A percentile compares a stretch with the other conserved stretches of the same genome.
Evolutionary conservation across 2,888 invertebrate species (phyloP).

Genomic region (Clivina fossor): DNA sequence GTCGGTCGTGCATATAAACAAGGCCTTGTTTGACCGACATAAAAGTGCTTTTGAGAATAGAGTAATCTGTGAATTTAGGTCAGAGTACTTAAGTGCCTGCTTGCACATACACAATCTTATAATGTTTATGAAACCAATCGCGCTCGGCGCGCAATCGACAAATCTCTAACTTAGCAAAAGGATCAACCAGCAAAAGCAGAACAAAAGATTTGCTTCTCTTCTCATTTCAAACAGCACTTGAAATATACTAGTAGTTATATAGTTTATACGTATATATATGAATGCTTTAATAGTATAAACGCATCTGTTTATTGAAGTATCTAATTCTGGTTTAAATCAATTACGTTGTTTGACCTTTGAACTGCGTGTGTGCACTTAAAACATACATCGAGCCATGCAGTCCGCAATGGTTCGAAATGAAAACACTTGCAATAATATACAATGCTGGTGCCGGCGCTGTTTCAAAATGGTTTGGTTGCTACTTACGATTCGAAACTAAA

Average conservation of each 20-base stretch:
- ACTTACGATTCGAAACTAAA: no score
- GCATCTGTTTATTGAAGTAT: slow-evolving; percentile 11
- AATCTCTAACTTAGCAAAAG: not conserved
- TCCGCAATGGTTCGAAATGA: no score
- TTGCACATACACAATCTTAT: no score
- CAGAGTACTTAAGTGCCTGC: slow-evolving; percentile 33
- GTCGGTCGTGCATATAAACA: slow-evolving; percentile 16
- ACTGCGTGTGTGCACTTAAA: no score
- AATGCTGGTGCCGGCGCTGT: no score
- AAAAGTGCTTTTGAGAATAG: slow-evolving; percentile 34
- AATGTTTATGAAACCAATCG: slow-evolving; percentile 31
- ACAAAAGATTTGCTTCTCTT: slow-evolving; percentile 20
- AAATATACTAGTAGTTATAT: slow-evolving; percentile 15
- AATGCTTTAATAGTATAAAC: slow-evolving; percentile 12
- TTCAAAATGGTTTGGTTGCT: no score
- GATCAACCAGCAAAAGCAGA: not conserved
- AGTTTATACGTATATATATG: no score
- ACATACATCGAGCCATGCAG: no score
- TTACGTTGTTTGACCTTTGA: slow-evolving; percentile 14
- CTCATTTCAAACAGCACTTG: slow-evolving; percentile 13
- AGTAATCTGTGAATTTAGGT: slow-evolving; percentile 31
- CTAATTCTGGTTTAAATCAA: slow-evolving; percentile 24
- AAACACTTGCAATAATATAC: no score
- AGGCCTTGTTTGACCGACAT: slow-evolving; percentile 32
- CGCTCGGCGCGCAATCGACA: not conserved